A percentile compares a stretch with the other conserved stretches of the same genome.
Evolutionary conservation across 2,888 invertebrate genomes (phyloP).

Genomic region (Tiliacea aurago): DNA sequence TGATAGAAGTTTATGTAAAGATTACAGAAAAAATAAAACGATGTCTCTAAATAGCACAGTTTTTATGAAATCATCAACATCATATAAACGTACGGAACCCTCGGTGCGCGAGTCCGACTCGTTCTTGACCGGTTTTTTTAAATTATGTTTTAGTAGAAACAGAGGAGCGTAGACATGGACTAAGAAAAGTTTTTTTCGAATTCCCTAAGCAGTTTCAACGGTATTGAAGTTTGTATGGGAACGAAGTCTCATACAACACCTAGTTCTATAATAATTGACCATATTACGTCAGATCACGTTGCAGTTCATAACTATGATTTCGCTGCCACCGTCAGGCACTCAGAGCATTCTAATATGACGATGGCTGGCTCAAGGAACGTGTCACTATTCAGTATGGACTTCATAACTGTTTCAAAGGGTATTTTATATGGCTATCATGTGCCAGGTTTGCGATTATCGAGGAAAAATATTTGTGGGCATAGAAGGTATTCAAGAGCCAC

Average conservation of each 20-base stretch:
- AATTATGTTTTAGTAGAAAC: too few species aligned
- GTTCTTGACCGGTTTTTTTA: too few species aligned
- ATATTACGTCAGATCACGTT: slow-evolving; percentile 35
- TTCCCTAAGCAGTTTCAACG: not conserved
- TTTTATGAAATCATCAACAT: too few species aligned
- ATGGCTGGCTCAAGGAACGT: slow-evolving; percentile 29
- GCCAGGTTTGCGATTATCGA: slow-evolving; percentile 3
- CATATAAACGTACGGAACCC: too few species aligned
- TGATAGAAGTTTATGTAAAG: too few species aligned
- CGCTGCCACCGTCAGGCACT: slow-evolving; percentile 10
- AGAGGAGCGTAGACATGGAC: not conserved
- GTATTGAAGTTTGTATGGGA: not conserved
- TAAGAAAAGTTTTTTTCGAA: not conserved
- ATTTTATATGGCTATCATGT: slow-evolving; percentile 16
- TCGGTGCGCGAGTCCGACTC: too few species aligned
- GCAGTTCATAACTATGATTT: slow-evolving; percentile 49
- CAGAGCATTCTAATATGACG: slow-evolving; percentile 48
- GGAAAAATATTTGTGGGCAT: not conserved
- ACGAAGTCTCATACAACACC: not conserved
- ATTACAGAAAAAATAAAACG: too few species aligned
- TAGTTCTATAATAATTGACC: slow-evolving; percentile 13
- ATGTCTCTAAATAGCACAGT: too few species aligned
- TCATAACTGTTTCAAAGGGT: slow-evolving; percentile 52
- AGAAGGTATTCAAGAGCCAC: not conserved
- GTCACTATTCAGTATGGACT: slow-evolving; percentile 33